These are phyloP conservation scores for Oryzias javanicus DNA, from an alignment of 2,113 vertebrate genomes.

Conservation along the genomic window DNA sequence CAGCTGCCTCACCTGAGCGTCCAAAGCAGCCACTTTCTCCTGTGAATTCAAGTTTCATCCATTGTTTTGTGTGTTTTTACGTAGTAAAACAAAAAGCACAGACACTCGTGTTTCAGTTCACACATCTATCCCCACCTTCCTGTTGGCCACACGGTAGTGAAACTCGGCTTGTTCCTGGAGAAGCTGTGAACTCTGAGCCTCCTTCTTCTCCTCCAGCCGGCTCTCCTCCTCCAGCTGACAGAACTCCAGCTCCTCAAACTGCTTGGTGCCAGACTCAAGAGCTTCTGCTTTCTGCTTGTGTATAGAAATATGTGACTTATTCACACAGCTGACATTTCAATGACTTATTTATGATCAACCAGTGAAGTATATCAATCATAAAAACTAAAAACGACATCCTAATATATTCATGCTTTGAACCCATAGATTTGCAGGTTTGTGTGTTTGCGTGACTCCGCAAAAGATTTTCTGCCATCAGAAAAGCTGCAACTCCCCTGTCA, in stretches of 20 bases:
- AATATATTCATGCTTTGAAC: neutral
- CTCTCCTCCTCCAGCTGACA: constrained; percentile 96
- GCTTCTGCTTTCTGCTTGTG: constrained; percentile 84
- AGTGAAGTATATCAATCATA: neutral
- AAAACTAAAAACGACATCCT: neutral
- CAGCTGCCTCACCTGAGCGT: constrained; percentile 88
- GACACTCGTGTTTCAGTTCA: neutral
- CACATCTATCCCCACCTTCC: constrained; percentile 82
- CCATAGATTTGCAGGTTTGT: too few species aligned
- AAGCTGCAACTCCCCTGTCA: too few species aligned
- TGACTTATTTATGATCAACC: neutral
- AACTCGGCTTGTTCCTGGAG: constrained; percentile 84
- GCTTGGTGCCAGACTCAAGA: constrained; percentile 86
- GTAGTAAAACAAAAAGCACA: neutral
- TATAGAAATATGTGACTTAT: constrained; percentile 17
- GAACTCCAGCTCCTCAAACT: constrained; percentile 97
- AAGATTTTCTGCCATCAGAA: too few species aligned
- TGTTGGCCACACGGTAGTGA: constrained; percentile 80
- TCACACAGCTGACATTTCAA: constrained; percentile 1
- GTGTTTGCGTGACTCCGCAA: too few species aligned
- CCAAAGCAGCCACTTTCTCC: constrained; percentile 87
- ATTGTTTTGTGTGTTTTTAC: neutral
- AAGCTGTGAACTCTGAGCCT: constrained; percentile 82
- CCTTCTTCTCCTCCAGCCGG: constrained; percentile 87
- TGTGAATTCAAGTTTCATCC: constrained; percentile 44